A percentile compares a stretch with the other conserved stretches of the same genome.
Conservation (phyloP, 1,140 invertebrate species). For the Musca domestica region DNA sequence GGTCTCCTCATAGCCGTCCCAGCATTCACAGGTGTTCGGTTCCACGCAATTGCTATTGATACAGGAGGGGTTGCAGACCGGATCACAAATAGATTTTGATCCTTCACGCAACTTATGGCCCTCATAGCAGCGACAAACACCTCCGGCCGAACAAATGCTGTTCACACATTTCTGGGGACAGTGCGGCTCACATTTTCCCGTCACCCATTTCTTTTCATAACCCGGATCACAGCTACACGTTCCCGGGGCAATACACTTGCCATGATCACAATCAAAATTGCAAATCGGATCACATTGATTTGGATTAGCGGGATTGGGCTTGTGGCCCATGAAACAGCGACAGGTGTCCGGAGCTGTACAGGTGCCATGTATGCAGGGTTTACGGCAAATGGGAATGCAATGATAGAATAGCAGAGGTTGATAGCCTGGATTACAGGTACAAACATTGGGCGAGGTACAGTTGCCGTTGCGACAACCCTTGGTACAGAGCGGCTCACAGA, state of each 20-base stretch:
- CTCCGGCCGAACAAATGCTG: conserved; percentile 38
- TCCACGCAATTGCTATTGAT: conserved; percentile 56
- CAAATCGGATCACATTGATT: conserved; percentile 45
- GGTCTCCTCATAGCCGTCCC: conserved; percentile 43
- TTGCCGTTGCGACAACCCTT: conserved; percentile 53
- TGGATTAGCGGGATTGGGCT: conserved; percentile 44
- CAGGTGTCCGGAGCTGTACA: conserved; percentile 45
- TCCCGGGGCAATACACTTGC: conserved; percentile 43
- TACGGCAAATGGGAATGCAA: conserved; percentile 54
- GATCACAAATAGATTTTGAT: conserved; percentile 51
- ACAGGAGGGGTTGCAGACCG: conserved; percentile 53
- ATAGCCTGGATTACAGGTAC: conserved; percentile 64
- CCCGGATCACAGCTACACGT: conserved; percentile 41
- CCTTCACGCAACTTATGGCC: conserved; percentile 36
- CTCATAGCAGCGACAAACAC: conserved; percentile 45
- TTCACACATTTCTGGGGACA: conserved; percentile 50
- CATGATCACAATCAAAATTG: conserved; percentile 36
- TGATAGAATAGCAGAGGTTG: conserved; percentile 39
- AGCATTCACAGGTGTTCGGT: conserved; percentile 50
- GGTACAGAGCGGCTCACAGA: conserved; percentile 42
- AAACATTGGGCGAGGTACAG: conserved; percentile 56
- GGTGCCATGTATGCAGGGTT: conserved; percentile 46
- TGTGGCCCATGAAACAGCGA: conserved; percentile 43
- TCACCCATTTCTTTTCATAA: conserved; percentile 45
- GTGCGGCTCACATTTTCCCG: conserved; percentile 48